These are phyloP conservation scores for Scaptodrosophila latifasciaeformis DNA, from an alignment of 2,888 invertebrate genomes.

Conservation along the genomic window DNA sequence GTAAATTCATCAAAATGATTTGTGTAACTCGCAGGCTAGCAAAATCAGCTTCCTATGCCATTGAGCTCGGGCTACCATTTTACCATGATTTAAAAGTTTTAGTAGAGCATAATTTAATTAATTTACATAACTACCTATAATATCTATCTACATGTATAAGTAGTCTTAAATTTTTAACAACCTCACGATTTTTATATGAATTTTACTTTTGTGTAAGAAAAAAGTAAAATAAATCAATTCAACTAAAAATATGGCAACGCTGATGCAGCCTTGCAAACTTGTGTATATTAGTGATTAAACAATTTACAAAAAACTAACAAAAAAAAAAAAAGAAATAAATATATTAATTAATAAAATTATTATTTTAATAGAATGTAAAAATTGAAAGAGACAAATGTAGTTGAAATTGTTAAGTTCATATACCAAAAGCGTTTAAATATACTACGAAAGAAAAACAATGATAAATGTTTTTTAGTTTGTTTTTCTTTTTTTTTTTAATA, in stretches of 20 bases:
- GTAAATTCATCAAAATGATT: too few relatives aligned
- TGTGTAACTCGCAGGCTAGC: not conserved
- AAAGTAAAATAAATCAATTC: slow-evolving; percentile 1
- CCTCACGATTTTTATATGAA: slow-evolving; percentile 45
- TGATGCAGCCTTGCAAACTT: slow-evolving; percentile 9
- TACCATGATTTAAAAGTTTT: too few relatives aligned
- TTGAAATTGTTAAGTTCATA: slow-evolving; percentile 45
- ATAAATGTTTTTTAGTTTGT: not conserved
- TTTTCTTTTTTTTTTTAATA: slow-evolving; percentile 4
- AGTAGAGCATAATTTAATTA: too few relatives aligned
- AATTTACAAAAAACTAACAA: slow-evolving; percentile 17
- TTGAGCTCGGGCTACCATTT: too few relatives aligned
- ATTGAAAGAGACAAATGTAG: slow-evolving; percentile 37
- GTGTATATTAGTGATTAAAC: slow-evolving; percentile 40
- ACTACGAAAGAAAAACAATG: slow-evolving; percentile 25
- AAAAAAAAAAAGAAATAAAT: not conserved
- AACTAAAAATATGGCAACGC: slow-evolving; percentile 1
- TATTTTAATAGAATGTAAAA: slow-evolving; percentile 34
- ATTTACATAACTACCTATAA: not conserved
- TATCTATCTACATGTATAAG: too few relatives aligned
- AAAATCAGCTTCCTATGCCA: slow-evolving; percentile 38
- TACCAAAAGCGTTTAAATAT: slow-evolving; percentile 45
- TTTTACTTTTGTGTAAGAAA: slow-evolving; percentile 51
- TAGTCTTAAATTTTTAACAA: too few relatives aligned
- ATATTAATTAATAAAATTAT: slow-evolving; percentile 19